phyloP scores from a whole-genome alignment of 2,888 invertebrate genomes.

The Syrista parreyssii region DNA sequence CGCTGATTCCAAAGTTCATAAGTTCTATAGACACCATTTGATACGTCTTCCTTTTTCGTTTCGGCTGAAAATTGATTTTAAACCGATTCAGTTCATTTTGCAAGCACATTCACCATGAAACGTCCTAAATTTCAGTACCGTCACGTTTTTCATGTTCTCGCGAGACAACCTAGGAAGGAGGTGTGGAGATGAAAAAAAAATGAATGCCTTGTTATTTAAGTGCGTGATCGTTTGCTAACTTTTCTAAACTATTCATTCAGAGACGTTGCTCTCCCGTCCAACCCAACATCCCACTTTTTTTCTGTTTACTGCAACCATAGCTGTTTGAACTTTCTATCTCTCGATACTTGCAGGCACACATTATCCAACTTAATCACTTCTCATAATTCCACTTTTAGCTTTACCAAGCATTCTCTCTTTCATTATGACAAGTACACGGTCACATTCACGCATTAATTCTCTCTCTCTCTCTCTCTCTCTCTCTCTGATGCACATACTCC shows the following conservation, averaged over 20 bases:
- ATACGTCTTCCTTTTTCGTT: neutral
- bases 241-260: slow-evolving; percentile 6
- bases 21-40: slow-evolving; percentile 2
- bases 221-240: slow-evolving; percentile 3
- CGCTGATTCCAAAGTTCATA: neutral
- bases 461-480: slow-evolving; percentile 16
- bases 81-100: slow-evolving; percentile 2
- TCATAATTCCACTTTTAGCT: neutral
- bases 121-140: neutral
- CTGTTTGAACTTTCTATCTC: neutral
- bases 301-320: neutral
- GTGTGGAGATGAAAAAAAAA: slow-evolving; percentile 22
- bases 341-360: neutral
- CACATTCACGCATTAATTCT: slow-evolving; percentile 8
- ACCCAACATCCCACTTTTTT: neutral
- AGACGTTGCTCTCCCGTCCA: neutral
- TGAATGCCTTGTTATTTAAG: slow-evolving; percentile 2
- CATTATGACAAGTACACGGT: slow-evolving; percentile 3
- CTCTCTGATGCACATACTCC: slow-evolving; percentile 13
- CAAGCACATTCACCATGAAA: slow-evolving; percentile 3
- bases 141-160: neutral
- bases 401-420: neutral
- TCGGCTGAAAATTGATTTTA: slow-evolving; percentile 1
- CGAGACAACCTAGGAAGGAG: slow-evolving; percentile 17
- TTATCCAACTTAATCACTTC: neutral